phyloP scores from a whole-genome alignment of 2,797 vertebrate genomes.

The Petrocephalus sullivani region DNA sequence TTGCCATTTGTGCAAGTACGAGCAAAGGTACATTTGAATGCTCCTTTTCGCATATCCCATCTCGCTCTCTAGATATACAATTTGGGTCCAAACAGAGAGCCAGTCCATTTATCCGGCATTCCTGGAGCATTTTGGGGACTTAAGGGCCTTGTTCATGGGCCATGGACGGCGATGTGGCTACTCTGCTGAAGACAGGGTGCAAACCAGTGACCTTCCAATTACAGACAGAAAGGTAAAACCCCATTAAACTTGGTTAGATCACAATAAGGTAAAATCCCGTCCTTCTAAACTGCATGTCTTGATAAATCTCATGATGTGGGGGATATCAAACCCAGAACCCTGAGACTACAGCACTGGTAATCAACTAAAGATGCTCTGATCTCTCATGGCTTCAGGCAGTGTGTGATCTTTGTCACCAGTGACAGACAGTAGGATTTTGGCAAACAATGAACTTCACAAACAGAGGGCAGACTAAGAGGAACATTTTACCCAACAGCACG shows the following conservation, averaged over 20 bases:
- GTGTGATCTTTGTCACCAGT: background rate
- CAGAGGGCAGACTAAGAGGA: background rate
- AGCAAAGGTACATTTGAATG: background rate
- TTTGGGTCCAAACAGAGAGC: background rate
- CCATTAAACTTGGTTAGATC: background rate
- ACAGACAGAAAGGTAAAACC: background rate
- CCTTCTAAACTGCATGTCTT: background rate
- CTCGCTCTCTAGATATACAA: background rate
- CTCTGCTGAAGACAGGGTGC: background rate
- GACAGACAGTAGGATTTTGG: slow-evolving; percentile 1
- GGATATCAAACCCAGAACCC: background rate
- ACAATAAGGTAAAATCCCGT: background rate
- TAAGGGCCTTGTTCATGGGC: background rate
- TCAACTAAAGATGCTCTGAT: background rate
- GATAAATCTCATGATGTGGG: background rate
- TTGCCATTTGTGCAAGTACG: background rate
- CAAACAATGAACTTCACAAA: background rate
- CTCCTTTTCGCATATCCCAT: background rate
- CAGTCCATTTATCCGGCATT: background rate
- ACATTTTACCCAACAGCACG: background rate
- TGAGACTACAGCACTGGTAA: background rate
- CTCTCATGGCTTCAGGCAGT: background rate
- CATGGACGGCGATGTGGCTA: background rate
- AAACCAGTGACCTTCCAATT: background rate
- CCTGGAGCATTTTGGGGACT: background rate